Base-by-base conservation (phyloP, 2,888 invertebrate genomes). In the Watsonalla cultraria region DNA sequence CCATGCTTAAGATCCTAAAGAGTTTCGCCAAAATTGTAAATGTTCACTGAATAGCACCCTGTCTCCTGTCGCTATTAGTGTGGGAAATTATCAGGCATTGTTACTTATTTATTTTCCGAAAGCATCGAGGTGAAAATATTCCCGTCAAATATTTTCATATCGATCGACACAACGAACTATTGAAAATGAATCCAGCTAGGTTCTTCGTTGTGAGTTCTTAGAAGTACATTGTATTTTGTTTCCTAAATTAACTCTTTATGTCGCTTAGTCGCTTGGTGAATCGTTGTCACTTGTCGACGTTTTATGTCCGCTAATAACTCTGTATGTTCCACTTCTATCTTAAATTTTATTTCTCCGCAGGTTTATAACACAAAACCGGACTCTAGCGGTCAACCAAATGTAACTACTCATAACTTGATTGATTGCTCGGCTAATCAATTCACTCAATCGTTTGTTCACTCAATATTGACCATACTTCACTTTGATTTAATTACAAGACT, bases 351-450 rank as follows among this genome's bases (percentile, higher is more conserved):
- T 84, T 89, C 84, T 90, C 85, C 89, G 82, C 91, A 91, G 91
- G 91, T 91, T 87, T 91, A 91, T 91, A 90, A 90, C 86, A 87
- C 90, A 86, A 91, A 91, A 90, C 82, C 90, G 91, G 91, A 91
- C 78, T 84, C 91, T 86, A 90, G 84, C 87, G 91, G 90, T 86
- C 90, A 91, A 88, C 86, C 82, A 87, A 90, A 91, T 88, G 91
- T 91, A 91, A 91, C 86, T 91, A 91, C 86, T 84, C 74, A 83
- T 78, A 78, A 72, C 76, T 78, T 79, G 76, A 76, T 82, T 84
- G 77, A 80, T 82, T 86, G 86, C 83, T 88, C 88, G 77, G 86
- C 90, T 87, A 82, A 81, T 82, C 82, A 74, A 84, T 81, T 89
- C 89, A 90, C 88, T 84, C 78, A 82, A 79, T 75, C 72, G 78